phyloP scores from a whole-genome alignment of 2,797 vertebrate species.

The Lepilemur septentrionalis region DNA sequence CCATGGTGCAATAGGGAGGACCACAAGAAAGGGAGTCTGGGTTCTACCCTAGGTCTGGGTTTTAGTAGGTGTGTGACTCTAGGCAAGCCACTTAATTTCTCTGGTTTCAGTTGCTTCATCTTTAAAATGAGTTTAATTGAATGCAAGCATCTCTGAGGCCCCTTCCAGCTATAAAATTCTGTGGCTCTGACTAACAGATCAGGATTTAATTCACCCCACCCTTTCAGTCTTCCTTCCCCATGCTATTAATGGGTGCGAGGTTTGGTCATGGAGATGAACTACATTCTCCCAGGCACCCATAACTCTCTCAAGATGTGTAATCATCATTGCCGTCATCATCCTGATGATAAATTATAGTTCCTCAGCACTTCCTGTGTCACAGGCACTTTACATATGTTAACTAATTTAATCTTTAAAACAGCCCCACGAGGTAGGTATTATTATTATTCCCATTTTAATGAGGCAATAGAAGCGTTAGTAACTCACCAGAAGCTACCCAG shows the following conservation, averaged over 20 bases:
- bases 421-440: neutral
- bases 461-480: neutral
- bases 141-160: constrained; percentile 10
- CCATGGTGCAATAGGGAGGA: neutral
- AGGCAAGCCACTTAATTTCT: neutral
- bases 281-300: neutral
- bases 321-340: neutral
- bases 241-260: neutral
- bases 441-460: neutral
- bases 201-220: neutral
- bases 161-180: constrained; percentile 64
- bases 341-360: neutral
- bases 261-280: neutral
- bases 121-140: neutral
- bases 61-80: neutral
- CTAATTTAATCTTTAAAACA: constrained; percentile 30
- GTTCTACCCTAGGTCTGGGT: neutral
- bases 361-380: neutral
- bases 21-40: neutral
- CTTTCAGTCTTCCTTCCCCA: neutral
- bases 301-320: neutral
- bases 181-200: constrained; percentile 49
- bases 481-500: neutral
- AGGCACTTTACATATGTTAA: neutral
- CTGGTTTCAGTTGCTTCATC: constrained; percentile 48